Evolutionary conservation across 2,888 invertebrate species (phyloP), one percentile per base, ranked within the genome.

Genomic region (Drosophila lutescens): DNA sequence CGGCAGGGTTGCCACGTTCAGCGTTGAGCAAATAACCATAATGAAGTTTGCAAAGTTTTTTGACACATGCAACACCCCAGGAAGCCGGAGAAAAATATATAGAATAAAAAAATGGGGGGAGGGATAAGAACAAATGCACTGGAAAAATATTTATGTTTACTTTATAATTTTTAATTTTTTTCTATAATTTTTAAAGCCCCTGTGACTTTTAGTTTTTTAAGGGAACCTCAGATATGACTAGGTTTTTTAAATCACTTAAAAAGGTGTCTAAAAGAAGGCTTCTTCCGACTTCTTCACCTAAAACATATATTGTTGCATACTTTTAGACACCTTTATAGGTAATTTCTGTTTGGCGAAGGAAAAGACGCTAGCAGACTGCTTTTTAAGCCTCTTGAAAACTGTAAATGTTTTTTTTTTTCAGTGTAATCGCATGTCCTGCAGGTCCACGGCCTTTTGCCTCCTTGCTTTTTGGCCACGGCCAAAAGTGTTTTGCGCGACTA

Each of bases 401-500:
- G 17, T 2, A 10, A 10, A 5, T 2, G 0, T 0, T 20, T 4
- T 20, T 13, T 2, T 10, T 26, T 47, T n/a, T 1, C 38, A 0
- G 62, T 63, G 62, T 62, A 62, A 0, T 41, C 41, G 63, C 62
- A 63, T 63, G 62, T 63, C 63, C 54, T 57, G 68, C 63, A 47
- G 54, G 62, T 55, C 66, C 46, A 38, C 62, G 80, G 60, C 63
- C 63, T 65, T 65, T 63, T 12, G 65, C 65, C 51, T 44, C 26
- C 62, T 46, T 61, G 41, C 50, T 46, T 34, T 43, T 71, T 54
- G 53, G 47, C 58, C 53, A 60, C 71, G 78, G 72, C 67, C 74
- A 80, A 86, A 63, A 82, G 84, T 86, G 84, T 86, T 86, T 86
- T 84, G 82, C 84, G 80, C 86, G 88, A 76, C 82, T 82, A 77